Evolutionary conservation across 2,888 invertebrate species (phyloP), one percentile per base, ranked within the genome.

Genomic region (Agonopterix subpropinquella): DNA sequence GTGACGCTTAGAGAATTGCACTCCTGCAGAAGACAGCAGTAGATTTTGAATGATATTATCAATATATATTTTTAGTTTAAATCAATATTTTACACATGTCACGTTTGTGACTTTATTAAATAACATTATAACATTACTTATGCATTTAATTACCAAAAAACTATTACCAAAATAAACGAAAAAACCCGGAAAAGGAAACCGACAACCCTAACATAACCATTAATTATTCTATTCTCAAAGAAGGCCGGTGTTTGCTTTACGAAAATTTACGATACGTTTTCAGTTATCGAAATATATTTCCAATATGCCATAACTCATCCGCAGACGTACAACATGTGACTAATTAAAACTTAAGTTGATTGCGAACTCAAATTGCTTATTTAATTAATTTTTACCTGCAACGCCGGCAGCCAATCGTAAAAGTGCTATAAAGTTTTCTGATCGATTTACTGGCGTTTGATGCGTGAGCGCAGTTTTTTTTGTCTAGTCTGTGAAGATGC

Each of bases 221-320:
- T 57, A 54, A 58, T 61, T 55, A 54, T 46, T 45, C 49, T 52
- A 45, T 47, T 49, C 56, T 55, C 62, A 64, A 63, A 67, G 58
- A 61, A 56, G 47, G 57, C 62, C 60, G 60, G 53, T 64, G 56
- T 63, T 67, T 64, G 55, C 53, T 59, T 58, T 52, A 51, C 39
- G 43, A 51, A 50, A 53, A 56, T 58, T 60, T 56, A 59, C 56
- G 54, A 50, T 9, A 41, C 42, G 18, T 18, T 8, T 43, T 56
- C 63, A 51, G 44, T 49, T 44, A 53, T 53, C 49, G 49, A 43
- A 49, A 44, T 46, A 51, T 44, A 54, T 44, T 52, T 67, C 68
- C 75, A 77, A 80, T 80, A 77, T 60, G 69, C 77, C 56, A 77
- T 80, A 79, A 80, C 72, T 81, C 81, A 80, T 75, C 49, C 48